Evolutionary conservation across 2,888 invertebrate genomes (phyloP).

Genomic region (Lypha dubia): DNA sequence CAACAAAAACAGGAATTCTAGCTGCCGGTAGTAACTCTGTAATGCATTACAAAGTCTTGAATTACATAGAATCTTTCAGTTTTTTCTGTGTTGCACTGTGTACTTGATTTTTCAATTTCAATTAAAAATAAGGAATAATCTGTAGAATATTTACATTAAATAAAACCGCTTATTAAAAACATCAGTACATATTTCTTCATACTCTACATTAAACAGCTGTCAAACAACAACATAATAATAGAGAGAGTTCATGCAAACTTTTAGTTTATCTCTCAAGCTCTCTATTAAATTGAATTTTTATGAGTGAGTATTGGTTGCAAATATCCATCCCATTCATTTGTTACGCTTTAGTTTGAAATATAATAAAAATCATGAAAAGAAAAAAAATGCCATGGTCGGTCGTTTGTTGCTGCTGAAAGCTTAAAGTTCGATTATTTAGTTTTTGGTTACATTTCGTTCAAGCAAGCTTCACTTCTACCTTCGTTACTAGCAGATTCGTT

Average conservation of each 20-base stretch:
- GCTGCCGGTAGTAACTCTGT: too few relatives aligned
- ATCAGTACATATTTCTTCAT: not conserved
- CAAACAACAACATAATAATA: not conserved
- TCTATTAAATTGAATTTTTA: not conserved
- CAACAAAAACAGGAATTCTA: too few relatives aligned
- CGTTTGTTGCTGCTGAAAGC: constrained; percentile 44
- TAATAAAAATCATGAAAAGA: constrained; percentile 20
- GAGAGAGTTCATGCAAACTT: constrained; percentile 22
- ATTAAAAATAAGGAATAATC: too few relatives aligned
- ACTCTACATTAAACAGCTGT: not conserved
- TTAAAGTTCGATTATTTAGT: constrained; percentile 36
- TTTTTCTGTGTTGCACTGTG: too few relatives aligned
- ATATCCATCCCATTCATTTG: constrained; percentile 12
- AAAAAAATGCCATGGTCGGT: constrained; percentile 65
- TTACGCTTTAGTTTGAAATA: constrained; percentile 51
- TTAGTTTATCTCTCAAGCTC: not conserved
- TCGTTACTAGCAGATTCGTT: constrained; percentile 28
- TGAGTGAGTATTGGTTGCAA: not conserved
- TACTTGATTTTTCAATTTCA: too few relatives aligned
- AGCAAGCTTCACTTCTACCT: constrained; percentile 23
- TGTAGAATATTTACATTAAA: too few relatives aligned
- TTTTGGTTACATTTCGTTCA: constrained; percentile 11
- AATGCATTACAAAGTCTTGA: too few relatives aligned
- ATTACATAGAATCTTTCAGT: too few relatives aligned
- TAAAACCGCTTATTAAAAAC: not conserved